phyloP scores from a whole-genome alignment of 2,888 invertebrate genomes.

The Subacronicta megacephala region DNA sequence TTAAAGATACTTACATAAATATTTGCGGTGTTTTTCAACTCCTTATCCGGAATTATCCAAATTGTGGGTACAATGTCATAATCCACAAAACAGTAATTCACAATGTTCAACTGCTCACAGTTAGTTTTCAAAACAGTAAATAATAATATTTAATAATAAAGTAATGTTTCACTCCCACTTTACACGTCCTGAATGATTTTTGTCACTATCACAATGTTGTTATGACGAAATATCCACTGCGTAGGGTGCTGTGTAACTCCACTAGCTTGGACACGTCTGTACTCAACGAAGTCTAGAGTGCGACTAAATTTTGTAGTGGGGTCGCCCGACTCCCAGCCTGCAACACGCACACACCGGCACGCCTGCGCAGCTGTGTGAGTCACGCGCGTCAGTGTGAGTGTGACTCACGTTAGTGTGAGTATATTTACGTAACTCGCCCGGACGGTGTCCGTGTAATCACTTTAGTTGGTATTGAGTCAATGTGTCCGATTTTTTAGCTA shows the following conservation, averaged over 20 bases:
- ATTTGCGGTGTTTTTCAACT: constrained; percentile 85
- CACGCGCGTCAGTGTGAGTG: constrained; percentile 63
- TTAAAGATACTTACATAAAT: constrained; percentile 85
- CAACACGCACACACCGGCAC: constrained; percentile 72
- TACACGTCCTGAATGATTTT: constrained; percentile 81
- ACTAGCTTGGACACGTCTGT: constrained; percentile 76
- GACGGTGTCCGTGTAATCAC: constrained; percentile 80
- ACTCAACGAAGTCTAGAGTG: constrained; percentile 77
- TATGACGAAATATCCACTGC: constrained; percentile 87
- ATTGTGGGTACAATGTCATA: constrained; percentile 83
- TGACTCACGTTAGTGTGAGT: constrained; percentile 69
- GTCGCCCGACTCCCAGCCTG: constrained; percentile 82
- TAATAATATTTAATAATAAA: constrained; percentile 59
- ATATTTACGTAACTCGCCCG: constrained; percentile 85
- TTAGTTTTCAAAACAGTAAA: constrained; percentile 66
- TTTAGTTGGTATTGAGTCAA: constrained; percentile 82
- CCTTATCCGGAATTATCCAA: constrained; percentile 88
- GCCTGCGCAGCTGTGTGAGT: constrained; percentile 42
- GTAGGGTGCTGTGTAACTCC: constrained; percentile 75
- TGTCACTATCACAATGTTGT: constrained; percentile 87
- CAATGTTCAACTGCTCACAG: constrained; percentile 74
- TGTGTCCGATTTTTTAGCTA: constrained; percentile 84
- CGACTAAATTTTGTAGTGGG: constrained; percentile 88
- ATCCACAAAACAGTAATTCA: constrained; percentile 78
- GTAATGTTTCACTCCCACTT: constrained; percentile 81